phyloP scores from a whole-genome alignment of 2,888 invertebrate genomes.

The Dorcus hopei region DNA sequence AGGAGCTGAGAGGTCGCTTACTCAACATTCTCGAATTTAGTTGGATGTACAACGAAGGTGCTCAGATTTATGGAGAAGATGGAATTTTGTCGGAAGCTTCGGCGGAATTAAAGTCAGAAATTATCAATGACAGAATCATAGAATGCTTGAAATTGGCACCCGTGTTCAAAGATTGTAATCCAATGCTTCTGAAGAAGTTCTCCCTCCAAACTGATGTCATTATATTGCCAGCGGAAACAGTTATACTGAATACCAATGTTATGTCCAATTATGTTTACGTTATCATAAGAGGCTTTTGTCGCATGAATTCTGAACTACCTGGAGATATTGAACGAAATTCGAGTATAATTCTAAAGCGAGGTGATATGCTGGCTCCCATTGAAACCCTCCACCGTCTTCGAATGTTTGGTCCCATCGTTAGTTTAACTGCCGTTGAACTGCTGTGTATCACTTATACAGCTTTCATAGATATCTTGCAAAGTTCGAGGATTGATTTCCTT shows the following conservation, averaged over 20 bases:
- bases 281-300: constrained; percentile 15
- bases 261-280: constrained; percentile 16
- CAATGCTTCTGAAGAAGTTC: constrained; percentile 7
- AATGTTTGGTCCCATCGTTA: constrained; percentile 14
- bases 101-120: constrained; percentile 11
- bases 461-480: constrained; percentile 16
- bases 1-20: constrained; percentile 9
- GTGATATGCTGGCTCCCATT: constrained; percentile 16
- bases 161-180: constrained; percentile 7
- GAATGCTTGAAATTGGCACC: constrained; percentile 14
- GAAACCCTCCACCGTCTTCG: constrained; percentile 16
- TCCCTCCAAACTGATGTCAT: constrained; percentile 15
- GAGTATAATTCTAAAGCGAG: constrained; percentile 13
- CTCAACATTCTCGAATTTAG: constrained; percentile 17
- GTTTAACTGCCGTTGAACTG: constrained; percentile 16
- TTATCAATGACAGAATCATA: constrained; percentile 15
- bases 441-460: constrained; percentile 12
- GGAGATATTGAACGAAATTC: constrained; percentile 17
- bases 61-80: constrained; percentile 14
- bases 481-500: constrained; percentile 10
- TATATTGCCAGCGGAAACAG: constrained; percentile 16
- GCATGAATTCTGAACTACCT: constrained; percentile 15
- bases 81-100: constrained; percentile 18
- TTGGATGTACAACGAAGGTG: constrained; percentile 16
- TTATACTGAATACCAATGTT: constrained; percentile 13